phyloP scores from a whole-genome alignment of 2,113 vertebrate genomes.

The Patagioenas fasciata region DNA sequence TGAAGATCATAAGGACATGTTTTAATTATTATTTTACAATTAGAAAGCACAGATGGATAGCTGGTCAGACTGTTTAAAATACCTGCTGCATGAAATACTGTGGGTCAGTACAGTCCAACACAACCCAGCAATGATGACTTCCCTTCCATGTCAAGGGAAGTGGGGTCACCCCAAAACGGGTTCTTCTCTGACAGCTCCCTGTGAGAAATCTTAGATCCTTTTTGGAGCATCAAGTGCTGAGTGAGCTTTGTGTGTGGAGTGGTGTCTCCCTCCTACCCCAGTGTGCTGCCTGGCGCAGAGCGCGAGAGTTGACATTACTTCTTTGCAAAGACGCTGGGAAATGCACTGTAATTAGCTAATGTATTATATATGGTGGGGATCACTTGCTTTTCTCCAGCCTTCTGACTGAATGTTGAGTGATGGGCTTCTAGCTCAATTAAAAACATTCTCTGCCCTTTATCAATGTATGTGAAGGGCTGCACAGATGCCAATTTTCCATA shows the following conservation, averaged over 20 bases:
- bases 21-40: neutral
- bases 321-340: neutral
- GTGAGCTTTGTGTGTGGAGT: neutral
- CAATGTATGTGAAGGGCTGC: neutral
- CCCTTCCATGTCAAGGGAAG: neutral
- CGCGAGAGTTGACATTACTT: accelerated
- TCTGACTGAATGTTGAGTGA: neutral
- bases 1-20: neutral
- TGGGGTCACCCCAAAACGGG: neutral
- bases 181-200: neutral
- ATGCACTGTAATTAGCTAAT: neutral
- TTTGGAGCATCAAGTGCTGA: neutral
- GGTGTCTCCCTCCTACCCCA: neutral
- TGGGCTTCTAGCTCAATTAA: neutral
- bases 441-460: neutral
- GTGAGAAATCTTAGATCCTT: neutral
- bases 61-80: neutral
- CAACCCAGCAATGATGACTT: accelerated
- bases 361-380: neutral
- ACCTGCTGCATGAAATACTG: neutral
- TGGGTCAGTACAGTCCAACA: accelerated
- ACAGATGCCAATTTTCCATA: neutral
- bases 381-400: neutral
- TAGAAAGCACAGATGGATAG: neutral
- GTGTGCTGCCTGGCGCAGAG: accelerated